Evolutionary conservation across 1,140 invertebrate species (phyloP).

Genomic region (Oppia nitens): DNA sequence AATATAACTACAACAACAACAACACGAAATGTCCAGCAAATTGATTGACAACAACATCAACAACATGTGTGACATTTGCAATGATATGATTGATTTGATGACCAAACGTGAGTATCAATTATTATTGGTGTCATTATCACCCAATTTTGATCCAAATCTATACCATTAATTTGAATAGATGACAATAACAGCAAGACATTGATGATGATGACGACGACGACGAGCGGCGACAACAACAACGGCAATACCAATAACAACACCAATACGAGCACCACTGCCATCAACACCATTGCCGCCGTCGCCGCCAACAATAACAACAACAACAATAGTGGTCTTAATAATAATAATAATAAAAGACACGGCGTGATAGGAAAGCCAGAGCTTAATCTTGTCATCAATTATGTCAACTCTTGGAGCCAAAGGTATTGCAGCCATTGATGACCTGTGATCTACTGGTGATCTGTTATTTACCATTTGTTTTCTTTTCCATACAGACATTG

Average conservation of each 20-base stretch:
- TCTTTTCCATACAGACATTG: constrained; percentile 51
- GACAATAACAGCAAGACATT: background rate
- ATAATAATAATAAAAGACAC: too few relatives aligned
- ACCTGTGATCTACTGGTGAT: too few relatives aligned
- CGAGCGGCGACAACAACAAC: too few relatives aligned
- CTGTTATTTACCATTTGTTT: constrained; percentile 9
- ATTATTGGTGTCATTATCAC: background rate
- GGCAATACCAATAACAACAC: too few relatives aligned
- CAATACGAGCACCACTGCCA: too few relatives aligned
- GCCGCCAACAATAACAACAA: background rate
- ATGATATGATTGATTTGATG: constrained; percentile 26
- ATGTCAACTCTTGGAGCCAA: constrained; percentile 50
- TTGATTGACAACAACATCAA: background rate
- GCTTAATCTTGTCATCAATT: constrained; percentile 45
- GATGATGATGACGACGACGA: background rate
- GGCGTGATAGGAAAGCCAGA: constrained; percentile 35
- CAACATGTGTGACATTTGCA: constrained; percentile 30
- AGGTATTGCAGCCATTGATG: too few relatives aligned
- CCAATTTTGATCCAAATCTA: background rate
- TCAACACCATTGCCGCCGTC: too few relatives aligned
- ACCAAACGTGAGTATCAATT: constrained; percentile 26
- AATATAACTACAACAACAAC: background rate
- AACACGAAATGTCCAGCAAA: background rate
- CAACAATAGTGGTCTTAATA: background rate
- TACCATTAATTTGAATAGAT: background rate